phyloP scores from a whole-genome alignment of 2,113 vertebrate species.

The Phoenicopterus ruber region DNA sequence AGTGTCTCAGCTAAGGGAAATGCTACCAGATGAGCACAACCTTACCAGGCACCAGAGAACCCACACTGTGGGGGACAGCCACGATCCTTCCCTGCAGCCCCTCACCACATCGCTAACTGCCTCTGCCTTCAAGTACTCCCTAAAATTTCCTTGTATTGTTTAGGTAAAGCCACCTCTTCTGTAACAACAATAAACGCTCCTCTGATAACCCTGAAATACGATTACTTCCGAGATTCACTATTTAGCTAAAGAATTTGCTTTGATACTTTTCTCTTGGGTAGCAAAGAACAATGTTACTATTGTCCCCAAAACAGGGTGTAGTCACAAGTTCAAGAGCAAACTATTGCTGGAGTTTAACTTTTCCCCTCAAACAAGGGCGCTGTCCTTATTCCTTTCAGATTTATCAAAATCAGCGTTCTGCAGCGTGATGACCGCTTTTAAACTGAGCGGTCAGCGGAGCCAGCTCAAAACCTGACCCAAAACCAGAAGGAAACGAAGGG shows the following conservation, averaged over 20 bases:
- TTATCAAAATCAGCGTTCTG: not conserved
- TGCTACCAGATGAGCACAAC: not conserved
- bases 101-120: not conserved
- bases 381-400: not conserved
- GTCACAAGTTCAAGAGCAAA: not conserved
- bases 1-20: not conserved
- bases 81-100: not conserved
- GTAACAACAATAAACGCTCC: not conserved
- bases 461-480: not conserved
- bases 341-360: not conserved
- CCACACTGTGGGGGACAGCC: rapidly evolving
- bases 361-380: not conserved
- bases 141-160: not conserved
- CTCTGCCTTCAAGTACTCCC: not conserved
- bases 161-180: not conserved
- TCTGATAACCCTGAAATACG: not conserved
- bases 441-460: rapidly evolving
- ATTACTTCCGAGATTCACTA: not conserved
- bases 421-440: rapidly evolving
- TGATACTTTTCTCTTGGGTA: not conserved
- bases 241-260: not conserved
- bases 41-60: not conserved
- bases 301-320: not conserved
- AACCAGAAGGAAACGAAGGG: not conserved
- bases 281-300: not conserved